These are phyloP conservation scores for Arizona elegans DNA, from an alignment of 2,113 vertebrate genomes.

Conservation along the genomic window DNA sequence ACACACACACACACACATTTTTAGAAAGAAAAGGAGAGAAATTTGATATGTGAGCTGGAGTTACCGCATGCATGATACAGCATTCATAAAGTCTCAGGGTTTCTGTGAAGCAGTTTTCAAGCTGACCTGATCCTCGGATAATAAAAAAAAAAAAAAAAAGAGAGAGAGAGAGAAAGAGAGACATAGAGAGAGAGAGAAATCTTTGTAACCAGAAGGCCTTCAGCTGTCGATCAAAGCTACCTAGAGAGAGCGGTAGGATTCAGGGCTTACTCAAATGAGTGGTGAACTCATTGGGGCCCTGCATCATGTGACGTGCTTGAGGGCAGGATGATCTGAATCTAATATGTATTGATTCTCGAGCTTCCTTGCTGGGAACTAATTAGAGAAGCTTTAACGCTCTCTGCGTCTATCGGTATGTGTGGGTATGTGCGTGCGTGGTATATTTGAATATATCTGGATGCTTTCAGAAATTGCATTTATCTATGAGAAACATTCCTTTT, in stretches of 20 bases:
- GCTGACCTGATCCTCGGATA: slow-evolving; percentile 50
- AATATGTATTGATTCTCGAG: slow-evolving; percentile 56
- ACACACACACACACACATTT: too few species aligned
- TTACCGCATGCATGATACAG: slow-evolving; percentile 31
- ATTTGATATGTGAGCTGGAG: slow-evolving; percentile 26
- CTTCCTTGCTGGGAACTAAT: slow-evolving; percentile 55
- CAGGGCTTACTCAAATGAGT: slow-evolving; percentile 44
- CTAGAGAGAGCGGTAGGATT: slow-evolving; percentile 50
- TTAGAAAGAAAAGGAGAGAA: background rate
- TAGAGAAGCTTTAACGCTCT: slow-evolving; percentile 49
- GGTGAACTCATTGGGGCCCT: slow-evolving; percentile 42
- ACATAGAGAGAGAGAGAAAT: slow-evolving; percentile 5
- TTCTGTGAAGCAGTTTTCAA: slow-evolving; percentile 58
- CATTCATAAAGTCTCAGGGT: slow-evolving; percentile 41
- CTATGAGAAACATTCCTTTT: slow-evolving; percentile 43
- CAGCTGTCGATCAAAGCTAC: slow-evolving; percentile 52
- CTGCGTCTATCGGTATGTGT: background rate
- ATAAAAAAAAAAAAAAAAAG: background rate
- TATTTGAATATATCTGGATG: slow-evolving; percentile 48
- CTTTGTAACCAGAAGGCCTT: slow-evolving; percentile 55
- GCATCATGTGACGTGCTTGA: slow-evolving; percentile 48
- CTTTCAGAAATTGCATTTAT: slow-evolving; percentile 45
- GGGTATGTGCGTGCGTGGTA: background rate
- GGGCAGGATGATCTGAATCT: slow-evolving; percentile 44
- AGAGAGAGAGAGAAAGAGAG: too few species aligned